Evolutionary conservation across 2,113 vertebrate species (phyloP).

Genomic region (Heterotis niloticus): DNA sequence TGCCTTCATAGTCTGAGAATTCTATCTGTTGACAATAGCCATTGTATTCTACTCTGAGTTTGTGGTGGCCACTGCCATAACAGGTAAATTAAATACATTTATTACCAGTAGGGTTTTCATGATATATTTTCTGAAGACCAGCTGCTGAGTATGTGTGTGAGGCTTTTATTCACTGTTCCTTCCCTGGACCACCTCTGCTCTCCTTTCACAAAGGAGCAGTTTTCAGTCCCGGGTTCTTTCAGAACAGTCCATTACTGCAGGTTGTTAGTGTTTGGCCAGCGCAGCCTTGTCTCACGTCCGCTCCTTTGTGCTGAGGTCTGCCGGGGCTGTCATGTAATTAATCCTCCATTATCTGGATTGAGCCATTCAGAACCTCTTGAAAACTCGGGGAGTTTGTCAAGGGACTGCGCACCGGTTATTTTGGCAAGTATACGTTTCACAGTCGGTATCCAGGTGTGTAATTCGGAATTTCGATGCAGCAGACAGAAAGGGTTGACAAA

Average conservation of each 20-base stretch:
- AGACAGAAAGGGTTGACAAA: background rate
- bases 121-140: too few species aligned
- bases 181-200: too few species aligned
- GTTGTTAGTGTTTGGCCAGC: background rate
- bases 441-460: background rate
- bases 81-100: too few species aligned
- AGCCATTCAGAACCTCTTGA: constrained; percentile 12
- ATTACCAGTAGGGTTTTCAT: too few species aligned
- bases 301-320: constrained; percentile 4
- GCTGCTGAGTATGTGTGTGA: too few species aligned
- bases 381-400: background rate
- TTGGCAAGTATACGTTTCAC: background rate
- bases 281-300: background rate
- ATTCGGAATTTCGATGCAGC: background rate
- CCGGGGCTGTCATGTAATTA: constrained; percentile 14
- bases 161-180: background rate
- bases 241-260: background rate
- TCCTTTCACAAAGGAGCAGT: background rate
- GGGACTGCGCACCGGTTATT: background rate
- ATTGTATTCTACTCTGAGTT: too few species aligned
- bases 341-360: constrained; percentile 4
- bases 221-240: background rate
- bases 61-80: too few species aligned
- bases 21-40: too few species aligned
- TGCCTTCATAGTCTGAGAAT: too few species aligned